Evolutionary conservation across 2,113 vertebrate species (phyloP), one percentile per base, ranked within the genome.

Genomic region (Urocynchramus pylzowi): DNA sequence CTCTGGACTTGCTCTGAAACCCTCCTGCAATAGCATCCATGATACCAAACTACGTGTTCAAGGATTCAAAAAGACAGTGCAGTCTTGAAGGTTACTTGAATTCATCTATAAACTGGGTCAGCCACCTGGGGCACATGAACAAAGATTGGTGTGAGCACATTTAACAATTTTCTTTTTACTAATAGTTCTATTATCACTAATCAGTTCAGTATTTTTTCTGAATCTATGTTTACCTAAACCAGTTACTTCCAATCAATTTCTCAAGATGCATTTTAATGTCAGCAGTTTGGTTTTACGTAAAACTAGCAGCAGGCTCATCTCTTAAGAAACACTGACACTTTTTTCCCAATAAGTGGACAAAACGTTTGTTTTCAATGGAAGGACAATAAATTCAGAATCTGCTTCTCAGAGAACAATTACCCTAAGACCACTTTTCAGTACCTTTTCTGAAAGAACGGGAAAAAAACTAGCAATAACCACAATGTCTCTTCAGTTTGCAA

Each of bases 321-420:
- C 11, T 24, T 73, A 69, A 45, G 31, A 91, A 74, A 44, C 1
- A 5, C 28, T 57, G 27, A 45, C 3, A 10, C 5, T 35, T 22
- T 63, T 35, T 84, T 84, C 31, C 14, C 45, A 41, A 1, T 61
- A 37, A 1, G 0, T 35, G 0, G 0, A 22, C 16, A 47, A 84
- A 57, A 2, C 0, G 77, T 69, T 77, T 53, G 15, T 3, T 60
- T 93, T 75, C 67, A 44, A 19, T 23, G 7, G 33, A 83, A 50
- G 9, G 16, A 42, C 9, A 61, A 31, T 11, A 70, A 54, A 84
- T 81, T 68, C 31, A 77, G 19, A 49, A 74, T 26, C 12, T 74
- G 14, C 3, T 82, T 6, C 14, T 63, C 35, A 57, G 16, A 64
- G 39, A 83, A 47, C 3, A 3, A 47, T 78, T 87, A 64, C 10